Conservation (phyloP, 2,888 invertebrate genomes). For the Phoenoteleia sp. region DNA sequence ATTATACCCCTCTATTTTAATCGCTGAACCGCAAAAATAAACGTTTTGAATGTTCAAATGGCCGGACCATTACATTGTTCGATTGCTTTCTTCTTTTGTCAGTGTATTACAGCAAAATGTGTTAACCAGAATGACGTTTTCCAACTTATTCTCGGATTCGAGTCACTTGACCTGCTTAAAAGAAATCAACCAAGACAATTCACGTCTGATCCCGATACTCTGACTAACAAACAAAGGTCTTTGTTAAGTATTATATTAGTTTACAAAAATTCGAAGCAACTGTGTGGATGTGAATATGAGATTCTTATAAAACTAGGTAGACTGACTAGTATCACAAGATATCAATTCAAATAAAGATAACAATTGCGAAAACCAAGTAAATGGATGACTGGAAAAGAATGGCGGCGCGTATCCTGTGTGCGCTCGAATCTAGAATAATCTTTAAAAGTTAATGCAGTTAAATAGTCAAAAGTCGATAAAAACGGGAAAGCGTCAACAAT, state of each 20-base stretch:
- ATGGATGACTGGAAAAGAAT: conserved; percentile 55
- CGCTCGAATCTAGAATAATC: conserved; percentile 75
- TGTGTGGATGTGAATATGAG: conserved; percentile 55
- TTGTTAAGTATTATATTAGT: conserved; percentile 52
- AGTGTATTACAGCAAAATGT: conserved; percentile 50
- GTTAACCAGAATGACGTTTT: conserved; percentile 41
- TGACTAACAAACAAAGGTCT: conserved; percentile 22
- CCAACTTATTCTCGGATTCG: conserved; percentile 57
- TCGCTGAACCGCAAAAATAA: conserved; percentile 52
- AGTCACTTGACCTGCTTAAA: conserved; percentile 39
- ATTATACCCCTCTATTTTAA: conserved; percentile 71
- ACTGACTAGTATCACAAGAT: conserved; percentile 73
- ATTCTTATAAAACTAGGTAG: conserved; percentile 62
- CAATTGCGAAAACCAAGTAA: conserved; percentile 53
- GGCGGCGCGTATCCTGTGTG: conserved; percentile 29
- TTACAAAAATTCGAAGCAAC: conserved; percentile 53
- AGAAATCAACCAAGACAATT: conserved; percentile 24
- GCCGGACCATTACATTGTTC: conserved; percentile 81
- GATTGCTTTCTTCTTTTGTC: conserved; percentile 67
- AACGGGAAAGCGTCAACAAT: conserved; percentile 84
- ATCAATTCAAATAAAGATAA: conserved; percentile 65
- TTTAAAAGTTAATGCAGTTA: conserved; percentile 79
- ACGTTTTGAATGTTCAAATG: conserved; percentile 71
- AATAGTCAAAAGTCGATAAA: conserved; percentile 83
- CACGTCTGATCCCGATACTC: not conserved